Base-by-base conservation (phyloP, 2,888 invertebrate species). In the Cataglyphis rosenhaueri region DNA sequence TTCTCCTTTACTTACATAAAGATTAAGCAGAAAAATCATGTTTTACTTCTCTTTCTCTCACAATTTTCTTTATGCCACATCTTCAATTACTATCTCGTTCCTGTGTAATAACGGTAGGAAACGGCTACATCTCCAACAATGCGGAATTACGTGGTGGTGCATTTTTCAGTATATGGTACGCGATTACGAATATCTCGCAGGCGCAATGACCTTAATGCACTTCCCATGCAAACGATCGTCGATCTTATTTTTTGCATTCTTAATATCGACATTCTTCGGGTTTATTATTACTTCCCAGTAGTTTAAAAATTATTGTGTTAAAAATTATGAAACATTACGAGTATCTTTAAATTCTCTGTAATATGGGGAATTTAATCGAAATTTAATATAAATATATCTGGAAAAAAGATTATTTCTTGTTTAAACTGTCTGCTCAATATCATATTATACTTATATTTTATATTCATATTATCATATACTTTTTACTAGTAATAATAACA, bases 131-230 rank as follows among this genome's bases (percentile, higher is more conserved):
- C 59, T 44, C 25, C 38, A 81, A 74, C 74, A 79, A 66, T 73
- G 65, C 35, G 61, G 38, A 62, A 79, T 68, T 76, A 81, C 38
- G 55, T 44, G 52, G 38, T 35, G 70, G 48, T 48, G 65, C 61
- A 85, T 82, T 81, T 81, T 76, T 78, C 64, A 61, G 62, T 74
- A 79, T 64, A 79, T 65, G 74, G 65, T 74, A 62, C 52, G 59
- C 44, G 25, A 71, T 83, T 78, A 85, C 82, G 82, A 87, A 70
- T 81, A 48, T 61, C 48, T 59, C 10, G 59, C 82, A 76, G 74
- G 41, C 81, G 76, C 84, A 70, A 57, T 62, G 87, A 81, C 87
- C 83, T 84, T 83, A 83, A 86, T 86, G 84, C 81, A 83, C 76
- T 83, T 79, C 52, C 70, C 62, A 83, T 84, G 87, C 85, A 81